Conservation (phyloP, 2,113 vertebrate species). For the Petromus typicus region DNA sequence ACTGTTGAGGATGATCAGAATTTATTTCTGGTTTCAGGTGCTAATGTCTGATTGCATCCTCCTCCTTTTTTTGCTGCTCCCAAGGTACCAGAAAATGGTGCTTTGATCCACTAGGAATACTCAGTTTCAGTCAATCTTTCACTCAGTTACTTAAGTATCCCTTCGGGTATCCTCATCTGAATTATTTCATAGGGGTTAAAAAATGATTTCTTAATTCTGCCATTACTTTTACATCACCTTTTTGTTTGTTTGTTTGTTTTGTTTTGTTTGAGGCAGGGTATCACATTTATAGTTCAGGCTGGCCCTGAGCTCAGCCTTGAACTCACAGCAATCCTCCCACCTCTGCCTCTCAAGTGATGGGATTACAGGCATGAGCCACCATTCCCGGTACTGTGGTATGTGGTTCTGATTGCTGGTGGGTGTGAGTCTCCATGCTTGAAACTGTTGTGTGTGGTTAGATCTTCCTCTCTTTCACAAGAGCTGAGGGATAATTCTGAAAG, state of each 20-base stretch:
- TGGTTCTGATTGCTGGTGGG: too few species aligned
- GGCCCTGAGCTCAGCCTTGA: too few species aligned
- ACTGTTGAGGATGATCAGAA: not conserved
- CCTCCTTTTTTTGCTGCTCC: too few species aligned
- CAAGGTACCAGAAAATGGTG: not conserved
- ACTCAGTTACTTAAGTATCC: not conserved
- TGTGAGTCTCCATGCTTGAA: too few species aligned
- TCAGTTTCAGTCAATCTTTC: not conserved
- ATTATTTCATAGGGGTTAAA: not conserved
- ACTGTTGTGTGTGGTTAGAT: too few species aligned
- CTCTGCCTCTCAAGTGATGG: too few species aligned
- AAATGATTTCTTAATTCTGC: not conserved
- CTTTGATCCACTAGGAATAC: not conserved
- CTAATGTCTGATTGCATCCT: not conserved
- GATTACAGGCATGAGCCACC: too few species aligned
- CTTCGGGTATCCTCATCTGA: not conserved
- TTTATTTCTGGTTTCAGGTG: not conserved
- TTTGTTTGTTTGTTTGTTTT: too few species aligned
- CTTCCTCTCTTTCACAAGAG: not conserved
- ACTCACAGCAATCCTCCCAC: too few species aligned
- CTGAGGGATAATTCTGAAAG: not conserved
- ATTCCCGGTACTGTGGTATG: too few species aligned
- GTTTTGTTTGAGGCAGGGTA: too few species aligned
- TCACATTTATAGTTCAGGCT: too few species aligned
- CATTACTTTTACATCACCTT: not conserved